Base-by-base conservation (phyloP, 2,888 invertebrate genomes). In the Macrostomum cliftonense region DNA sequence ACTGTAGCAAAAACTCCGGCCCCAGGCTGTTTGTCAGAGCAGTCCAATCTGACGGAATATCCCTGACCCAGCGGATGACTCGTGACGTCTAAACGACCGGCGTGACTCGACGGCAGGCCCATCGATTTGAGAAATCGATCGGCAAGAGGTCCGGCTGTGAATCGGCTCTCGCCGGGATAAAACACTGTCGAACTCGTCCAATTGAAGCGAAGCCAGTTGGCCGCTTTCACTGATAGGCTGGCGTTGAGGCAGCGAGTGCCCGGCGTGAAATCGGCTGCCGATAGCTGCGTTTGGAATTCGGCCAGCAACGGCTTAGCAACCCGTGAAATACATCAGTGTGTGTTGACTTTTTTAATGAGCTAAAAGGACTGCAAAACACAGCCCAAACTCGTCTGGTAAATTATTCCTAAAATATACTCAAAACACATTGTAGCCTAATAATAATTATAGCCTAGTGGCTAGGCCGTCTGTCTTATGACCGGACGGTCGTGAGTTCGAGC, bases 151-250 rank as follows among this genome's bases (percentile, higher is more conserved):
- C 57, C 49, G 11, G 52, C 50, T 2, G 65, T 63, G 52, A 65
- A 65, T 12, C 55, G 53, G 50, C 61, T 63, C 48, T 65, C 65
- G 13, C 64, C 64, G 2, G 62, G 63, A 47, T 65, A 65, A 53
- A 65, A 65, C 1, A 64, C 64, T 0, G 65, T 65, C 50, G 63
- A 64, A 49, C 59, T 62, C 38, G 63, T 64, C 65, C 65, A 65
- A 56, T 63, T 64, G 1, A 57, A 55, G 11, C 58, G 51, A 16
- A 63, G 49, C 62, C 60, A 62, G 14, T 45, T 42, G 45, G 58
- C 57, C 14, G 64, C 50, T 46, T 61, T 55, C 1, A 45, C 21
- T 1, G 65, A 65, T 51, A 65, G 63, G 11, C 58, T 56, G n/a
- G 55, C 56, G 51, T 65, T 64, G 11, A 64, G 53, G 51, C 65